Conservation (phyloP, 2,888 invertebrate genomes). For the Ethmia dodecea region DNA sequence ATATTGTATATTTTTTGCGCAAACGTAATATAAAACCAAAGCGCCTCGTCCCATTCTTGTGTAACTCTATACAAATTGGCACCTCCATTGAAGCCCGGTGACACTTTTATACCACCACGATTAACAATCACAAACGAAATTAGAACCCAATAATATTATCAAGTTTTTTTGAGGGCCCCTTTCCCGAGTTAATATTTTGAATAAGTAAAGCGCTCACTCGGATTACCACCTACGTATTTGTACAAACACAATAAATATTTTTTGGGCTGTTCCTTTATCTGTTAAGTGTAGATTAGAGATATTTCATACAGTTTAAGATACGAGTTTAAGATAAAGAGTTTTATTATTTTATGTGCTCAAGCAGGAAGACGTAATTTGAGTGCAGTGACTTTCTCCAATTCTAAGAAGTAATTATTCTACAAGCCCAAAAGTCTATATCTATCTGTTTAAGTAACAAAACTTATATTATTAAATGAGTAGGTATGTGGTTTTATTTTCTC, state of each 20-base stretch:
- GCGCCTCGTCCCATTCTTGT: conserved; percentile 43
- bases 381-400: conserved; percentile 7
- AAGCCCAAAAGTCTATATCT: too few species aligned
- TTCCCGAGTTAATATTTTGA: conserved; percentile 50
- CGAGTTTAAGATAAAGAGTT: conserved; percentile 28
- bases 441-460: too few species aligned
- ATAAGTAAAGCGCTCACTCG: conserved; percentile 41
- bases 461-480: too few species aligned
- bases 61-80: conserved; percentile 70
- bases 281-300: conserved; percentile 46
- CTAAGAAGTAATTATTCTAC: too few species aligned
- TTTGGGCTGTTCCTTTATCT: conserved; percentile 55
- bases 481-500: too few species aligned
- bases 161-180: conserved; percentile 39
- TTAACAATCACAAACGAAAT: conserved; percentile 74
- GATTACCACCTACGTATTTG: conserved; percentile 76
- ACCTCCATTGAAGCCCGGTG: conserved; percentile 61
- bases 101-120: conserved; percentile 72
- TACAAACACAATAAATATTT: conserved; percentile 75
- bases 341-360: conserved; percentile 21
- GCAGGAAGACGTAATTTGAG: conserved; percentile 25
- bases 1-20: conserved; percentile 44
- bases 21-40: conserved; percentile 48
- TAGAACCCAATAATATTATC: conserved; percentile 77
- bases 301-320: conserved; percentile 39